Base-by-base conservation (phyloP, 2,113 vertebrate species). In the Lasiurus borealis region DNA sequence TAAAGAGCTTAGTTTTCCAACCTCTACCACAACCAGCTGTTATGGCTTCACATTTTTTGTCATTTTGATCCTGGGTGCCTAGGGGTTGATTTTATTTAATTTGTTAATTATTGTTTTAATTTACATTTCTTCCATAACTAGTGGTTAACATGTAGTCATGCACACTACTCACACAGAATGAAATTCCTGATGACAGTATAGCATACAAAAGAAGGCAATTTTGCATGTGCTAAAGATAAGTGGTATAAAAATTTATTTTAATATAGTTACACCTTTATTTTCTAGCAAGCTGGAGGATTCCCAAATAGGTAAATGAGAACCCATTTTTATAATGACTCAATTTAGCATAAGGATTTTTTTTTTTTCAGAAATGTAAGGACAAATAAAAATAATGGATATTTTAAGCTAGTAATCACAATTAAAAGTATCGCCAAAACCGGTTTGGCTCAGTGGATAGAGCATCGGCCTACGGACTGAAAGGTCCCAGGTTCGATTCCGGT, bases 191-290 rank as follows among this genome's bases (percentile, higher is more conserved):
- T 23, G 34, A 73, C 21, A 27, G 52, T 31, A 76, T 40, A 85
- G 89, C 27, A 71, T 88, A 68, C 81, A 64, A 94, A 90, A 68
- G 69, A 92, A 78, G 27, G 66, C 34, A 82, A 12, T 68, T 87
- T 87, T 75, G 23, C 36, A 59, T 82, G 48, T 72, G 34, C 44
- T 72, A 15, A 78, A 62, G n/a, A 94, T 29, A 46, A 66, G 19
- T 69, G 13, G 72, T 77, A 11, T 66, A 73, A 48, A 12, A 94
- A 72, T 52, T 80, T 44, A 83, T 84, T 69, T 88, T 68, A 82
- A 76, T 90, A 54, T 5, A 57, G 23, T 75, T 59, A 73, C 4
- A 46, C 18, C 19, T 93, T 9, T 92, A 44, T 71, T 78, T 57
- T 90, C 34, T 50, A 64, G 64, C 34, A 80, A 85, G 52, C 85